A percentile compares a stretch with the other conserved stretches of the same genome.
phyloP scores from a whole-genome alignment of 2,113 vertebrate genomes.

The Chamaea fasciata region DNA sequence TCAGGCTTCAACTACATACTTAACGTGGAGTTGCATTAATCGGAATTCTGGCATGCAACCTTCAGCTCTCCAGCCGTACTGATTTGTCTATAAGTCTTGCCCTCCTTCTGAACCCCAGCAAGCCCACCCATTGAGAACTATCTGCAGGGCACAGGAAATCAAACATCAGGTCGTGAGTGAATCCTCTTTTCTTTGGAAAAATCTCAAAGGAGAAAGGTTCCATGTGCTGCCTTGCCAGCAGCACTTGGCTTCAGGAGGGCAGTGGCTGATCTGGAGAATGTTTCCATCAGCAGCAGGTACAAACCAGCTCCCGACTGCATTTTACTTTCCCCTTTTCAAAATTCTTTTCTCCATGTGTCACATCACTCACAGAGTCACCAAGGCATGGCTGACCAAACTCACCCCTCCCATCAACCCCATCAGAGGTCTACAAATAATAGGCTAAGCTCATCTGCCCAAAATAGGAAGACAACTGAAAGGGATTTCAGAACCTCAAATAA shows the following conservation, averaged over 20 bases:
- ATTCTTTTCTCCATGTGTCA: not conserved
- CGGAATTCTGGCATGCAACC: not conserved
- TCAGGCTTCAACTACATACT: not conserved
- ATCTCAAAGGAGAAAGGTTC: not conserved
- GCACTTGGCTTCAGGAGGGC: not conserved
- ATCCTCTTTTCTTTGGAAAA: not conserved
- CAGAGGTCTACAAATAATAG: not conserved
- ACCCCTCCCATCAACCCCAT: not conserved
- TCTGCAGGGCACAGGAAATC: not conserved
- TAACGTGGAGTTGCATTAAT: not conserved
- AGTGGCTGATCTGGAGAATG: not conserved
- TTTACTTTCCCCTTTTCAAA: not conserved
- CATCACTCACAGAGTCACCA: not conserved
- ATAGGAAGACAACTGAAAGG: not conserved
- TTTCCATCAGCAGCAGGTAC: not conserved
- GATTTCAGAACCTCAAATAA: conserved; percentile 1
- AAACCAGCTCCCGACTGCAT: not conserved
- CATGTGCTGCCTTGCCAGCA: fast-evolving
- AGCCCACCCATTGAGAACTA: not conserved
- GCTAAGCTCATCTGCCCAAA: not conserved
- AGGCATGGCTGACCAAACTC: not conserved
- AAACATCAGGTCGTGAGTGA: not conserved
- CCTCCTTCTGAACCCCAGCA: not conserved
- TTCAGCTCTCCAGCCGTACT: fast-evolving
- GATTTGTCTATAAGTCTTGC: fast-evolving